Evolutionary conservation across 92 coral and sea anemone species (phyloP).

Genomic region (Plumapathes pennacea): DNA sequence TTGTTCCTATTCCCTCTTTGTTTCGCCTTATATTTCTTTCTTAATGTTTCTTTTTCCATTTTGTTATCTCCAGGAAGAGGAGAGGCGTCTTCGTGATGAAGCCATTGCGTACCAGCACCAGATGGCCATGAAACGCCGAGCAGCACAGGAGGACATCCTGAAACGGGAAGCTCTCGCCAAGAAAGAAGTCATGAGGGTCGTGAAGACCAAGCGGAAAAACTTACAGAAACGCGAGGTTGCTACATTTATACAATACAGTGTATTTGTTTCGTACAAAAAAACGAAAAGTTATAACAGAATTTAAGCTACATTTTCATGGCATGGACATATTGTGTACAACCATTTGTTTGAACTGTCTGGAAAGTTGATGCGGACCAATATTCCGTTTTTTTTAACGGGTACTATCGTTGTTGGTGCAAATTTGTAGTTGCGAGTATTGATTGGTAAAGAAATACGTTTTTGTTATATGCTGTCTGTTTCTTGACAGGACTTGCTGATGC

Average conservation of each 20-base stretch:
- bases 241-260: too few relatives aligned
- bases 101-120: conserved; percentile 94
- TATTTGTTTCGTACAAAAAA: too few relatives aligned
- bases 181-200: conserved; percentile 67
- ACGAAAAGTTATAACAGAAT: neutral
- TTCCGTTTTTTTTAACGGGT: neutral
- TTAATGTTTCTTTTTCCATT: neutral
- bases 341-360: neutral
- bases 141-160: conserved; percentile 80
- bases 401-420: neutral
- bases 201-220: conserved; percentile 79
- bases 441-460: neutral
- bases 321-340: neutral
- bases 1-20: too few relatives aligned
- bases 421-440: neutral
- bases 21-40: neutral
- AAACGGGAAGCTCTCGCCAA: conserved; percentile 82
- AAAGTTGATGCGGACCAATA: neutral
- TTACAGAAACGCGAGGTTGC: conserved; percentile 83
- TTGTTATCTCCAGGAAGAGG: conserved; percentile 74
- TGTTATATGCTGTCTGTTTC: neutral
- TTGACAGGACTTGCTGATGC: conserved; percentile 93
- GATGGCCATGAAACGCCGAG: conserved; percentile 67
- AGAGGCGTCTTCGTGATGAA: conserved; percentile 86
- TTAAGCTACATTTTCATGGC: neutral